Evolutionary conservation across 2,113 vertebrate species (phyloP).

Genomic region (Rostratula benghalensis): DNA sequence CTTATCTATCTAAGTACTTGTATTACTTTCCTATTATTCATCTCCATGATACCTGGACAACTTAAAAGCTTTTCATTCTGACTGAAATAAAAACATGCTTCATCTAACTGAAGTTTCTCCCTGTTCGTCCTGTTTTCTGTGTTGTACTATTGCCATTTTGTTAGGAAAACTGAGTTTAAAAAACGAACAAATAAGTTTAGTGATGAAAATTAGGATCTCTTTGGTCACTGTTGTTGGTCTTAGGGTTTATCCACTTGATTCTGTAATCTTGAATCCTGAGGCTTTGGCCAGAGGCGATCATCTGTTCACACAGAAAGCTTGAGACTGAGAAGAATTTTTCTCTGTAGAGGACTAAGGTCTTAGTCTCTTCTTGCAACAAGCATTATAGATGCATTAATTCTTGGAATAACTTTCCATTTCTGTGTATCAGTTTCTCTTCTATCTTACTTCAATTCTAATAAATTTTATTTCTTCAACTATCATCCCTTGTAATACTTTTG

Average conservation of each 20-base stretch:
- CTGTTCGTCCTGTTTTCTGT: neutral
- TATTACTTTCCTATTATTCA: neutral
- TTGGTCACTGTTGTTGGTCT: neutral
- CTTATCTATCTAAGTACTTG: neutral
- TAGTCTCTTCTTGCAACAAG: neutral
- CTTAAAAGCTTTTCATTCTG: neutral
- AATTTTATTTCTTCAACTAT: neutral
- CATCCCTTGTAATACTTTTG: neutral
- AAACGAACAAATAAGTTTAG: neutral
- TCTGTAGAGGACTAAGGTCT: neutral
- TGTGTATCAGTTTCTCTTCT: neutral
- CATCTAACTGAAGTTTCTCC: neutral
- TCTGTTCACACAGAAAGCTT: neutral
- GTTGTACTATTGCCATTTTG: neutral
- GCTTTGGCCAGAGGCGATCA: neutral
- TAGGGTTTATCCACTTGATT: neutral
- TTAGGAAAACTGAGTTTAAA: neutral
- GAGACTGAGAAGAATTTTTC: neutral
- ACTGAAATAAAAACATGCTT: neutral
- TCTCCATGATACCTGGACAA: neutral
- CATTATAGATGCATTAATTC: neutral
- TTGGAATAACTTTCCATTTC: neutral
- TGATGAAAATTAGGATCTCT: neutral
- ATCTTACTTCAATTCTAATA: neutral
- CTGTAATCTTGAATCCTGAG: neutral